Evolutionary conservation across 2,888 invertebrate species (phyloP), one percentile per base, ranked within the genome.

Genomic region (Bellardia pandia): DNA sequence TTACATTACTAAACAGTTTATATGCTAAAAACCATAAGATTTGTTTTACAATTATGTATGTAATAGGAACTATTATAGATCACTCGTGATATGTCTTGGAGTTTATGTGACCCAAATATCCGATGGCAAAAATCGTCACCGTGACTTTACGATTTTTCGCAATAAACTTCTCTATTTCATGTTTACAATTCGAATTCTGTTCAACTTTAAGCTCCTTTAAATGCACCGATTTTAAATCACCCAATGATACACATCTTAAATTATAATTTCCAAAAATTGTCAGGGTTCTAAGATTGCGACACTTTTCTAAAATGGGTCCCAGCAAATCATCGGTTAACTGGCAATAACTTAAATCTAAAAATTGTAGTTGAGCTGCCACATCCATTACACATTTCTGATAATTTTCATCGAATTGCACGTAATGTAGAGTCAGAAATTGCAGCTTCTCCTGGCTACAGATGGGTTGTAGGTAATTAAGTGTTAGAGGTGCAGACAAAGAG

Each of bases 311-410:
- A 53, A 89, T 56, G 0, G 86, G 88, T 2, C 8, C n/a, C 53
- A 89, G 16, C 9, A 89, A 71, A n/a, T 85, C 77, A 40, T 89
- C 89, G 0, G 79, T 88, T 23, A 89, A 56, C 64, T 88, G 86
- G 9, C 88, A 89, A 72, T 86, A 87, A 40, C 77, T 87, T 13
- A 89, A 85, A 64, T 89, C 86, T 0, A 89, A 37, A 71, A 56
- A 78, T 30, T 75, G 40, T 1, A 89, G 23, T 23, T 85, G 76
- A 9, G 71, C 11, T 0, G 86, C 85, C 11, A 83, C 81, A 7
- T 75, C 40, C 11, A 77, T 53, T 7, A 89, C 5, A 60, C 66
- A 85, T 4, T 74, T 9, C 58, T 72, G 69, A 58, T 72, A 87
- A 8, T 69, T 42, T 75, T 77, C 85, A 79, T 87, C 80, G 45